Base-by-base conservation (phyloP, 2,113 vertebrate genomes). In the Scytalopus superciliaris region DNA sequence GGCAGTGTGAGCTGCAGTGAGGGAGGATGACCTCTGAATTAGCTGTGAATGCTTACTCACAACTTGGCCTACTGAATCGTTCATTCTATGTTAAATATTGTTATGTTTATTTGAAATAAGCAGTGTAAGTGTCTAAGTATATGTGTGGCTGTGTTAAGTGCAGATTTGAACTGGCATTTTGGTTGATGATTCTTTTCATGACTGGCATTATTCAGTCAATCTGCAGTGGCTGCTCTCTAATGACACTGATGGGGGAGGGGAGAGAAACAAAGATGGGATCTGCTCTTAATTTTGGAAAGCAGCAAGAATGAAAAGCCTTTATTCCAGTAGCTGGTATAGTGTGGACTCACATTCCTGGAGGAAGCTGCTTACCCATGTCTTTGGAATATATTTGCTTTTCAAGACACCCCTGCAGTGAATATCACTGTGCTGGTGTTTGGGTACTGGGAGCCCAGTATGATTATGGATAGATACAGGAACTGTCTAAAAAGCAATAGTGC, bases 331-430 rank as follows among this genome's bases (percentile, higher is more conserved):
- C 55, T 90, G 67, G 10, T 35, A 18, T 57, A n/a, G 35, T 68
- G 18, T 2, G 2, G 18, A n/a, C 9, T 53, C 9, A 3, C 1
- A 3, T 50, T 85, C 19, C 42, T 18, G 33, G 19, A 4, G 10
- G 14, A 66, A 35, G 7, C 52, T 87, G 28, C 33, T 75, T 40
- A 45, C 7, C 33, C 31, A 9, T 14, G 87, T 40, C 39, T 76
- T 73, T 52, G 42, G 80, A 68, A 68, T 1, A 1, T 5, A 22
- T 68, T 84, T 42, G 6, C 28, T 75, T 84, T 92, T 42, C 0
- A 1, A 70, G 45, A 49, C 30, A 5, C 1, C 2, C 4, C 2
- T 1, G 1, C 12, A 10, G 39, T 0, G 0, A 12, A 56, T 59
- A 55, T 45, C 57, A 12, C 45, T 72, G 50, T 69, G 52, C 22